Base-by-base conservation (phyloP, 2,797 vertebrate genomes). In the Esox lucius region DNA sequence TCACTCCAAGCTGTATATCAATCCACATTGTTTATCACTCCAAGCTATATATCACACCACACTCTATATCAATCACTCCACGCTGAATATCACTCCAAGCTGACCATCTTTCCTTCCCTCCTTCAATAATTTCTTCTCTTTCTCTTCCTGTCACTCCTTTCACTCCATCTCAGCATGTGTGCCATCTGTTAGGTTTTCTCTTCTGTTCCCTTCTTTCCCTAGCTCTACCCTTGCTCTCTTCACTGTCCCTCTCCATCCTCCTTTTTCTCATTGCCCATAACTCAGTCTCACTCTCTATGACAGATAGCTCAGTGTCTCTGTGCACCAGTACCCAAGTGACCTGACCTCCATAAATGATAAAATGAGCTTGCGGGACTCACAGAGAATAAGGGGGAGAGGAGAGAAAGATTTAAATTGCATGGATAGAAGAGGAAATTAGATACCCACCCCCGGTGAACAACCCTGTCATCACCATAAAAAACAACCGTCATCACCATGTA, bases 341-440 rank as follows among this genome's bases (percentile, higher is more conserved):
- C 31, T 71, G 69, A 76, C 83, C 73, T 80, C 59, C n/a, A 73
- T 78, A 48, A 77, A 80, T 69, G 26, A 75, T 73, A 59, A 62
- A 80, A 83, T 53, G 65, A 48, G 69, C 24, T 67, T 5, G 15
- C 46, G 56, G 48, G 62, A 71, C 56, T 33, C 39, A 5, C 35
- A 35, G 72, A 51, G 39, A 24, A 26, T 19, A 1, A 5, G 62
- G n/a, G 8, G 4, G 53, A 31, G 53, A 48, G 3, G 28, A 51
- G 53, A 73, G 49, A 49, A 48, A 16, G 13, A 8, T 76, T 79
- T 71, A 48, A 79, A 67, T 22, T 73, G 24, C 26, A 49, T 64
- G 48, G 68, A 17, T 46, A 15, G 74, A 42, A 75, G 78, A 77
- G 62, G 75, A 72, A 56, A 33, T 65, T 65, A 28, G 62, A 70